Evolutionary conservation across 2,797 vertebrate genomes (phyloP), one percentile per base, ranked within the genome.

Genomic region (Arctocebus calabarensis): DNA sequence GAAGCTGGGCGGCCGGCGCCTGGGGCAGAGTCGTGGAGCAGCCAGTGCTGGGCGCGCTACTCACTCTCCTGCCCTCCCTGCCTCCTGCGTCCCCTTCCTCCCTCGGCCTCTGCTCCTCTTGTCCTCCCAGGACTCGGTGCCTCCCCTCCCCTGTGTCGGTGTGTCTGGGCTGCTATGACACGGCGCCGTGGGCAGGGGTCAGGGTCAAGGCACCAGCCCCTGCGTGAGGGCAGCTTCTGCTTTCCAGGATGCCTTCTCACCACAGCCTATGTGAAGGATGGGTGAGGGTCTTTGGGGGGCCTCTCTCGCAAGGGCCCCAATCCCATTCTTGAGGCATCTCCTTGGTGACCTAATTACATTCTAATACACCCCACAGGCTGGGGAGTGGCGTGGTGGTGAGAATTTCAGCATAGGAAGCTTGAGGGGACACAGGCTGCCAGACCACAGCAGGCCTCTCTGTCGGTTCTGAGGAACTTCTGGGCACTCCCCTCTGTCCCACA

Each of bases 381-480:
- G 64, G 8, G 55, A 32, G 64, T 0, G 9, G 32, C 48, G 3
- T 4, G 14, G 48, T 16, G 3, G 12, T 25, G 7, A 78, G 32
- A 32, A 70, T 61, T 19, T 78, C 61, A 79, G 45, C 3, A 29
- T 8, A 7, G 1, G 34, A 70, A 34, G 34, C 59, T 78, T 59
- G 5, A 57, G 61, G 25, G 37, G 29, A 45, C 16, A 43, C 7
- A 27, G 52, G 23, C 2, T 5, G 8, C 29, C 1, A 3, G 32
- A 23, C 17, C 25, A 4, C 2, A 71, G 40, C 14, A 59, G 11
- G 2, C 0, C 0, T 5, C 32, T 27, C 13, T 19, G 3, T 34
- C 55, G 27, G 25, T 25, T n/a, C 40, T 71, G 4, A 16, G 48
- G 48, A 52, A 16, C 14, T 16, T 74, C 59, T 25, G 0, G 0